phyloP scores from a whole-genome alignment of 2,888 invertebrate genomes.

The Diarsia dahlii region DNA sequence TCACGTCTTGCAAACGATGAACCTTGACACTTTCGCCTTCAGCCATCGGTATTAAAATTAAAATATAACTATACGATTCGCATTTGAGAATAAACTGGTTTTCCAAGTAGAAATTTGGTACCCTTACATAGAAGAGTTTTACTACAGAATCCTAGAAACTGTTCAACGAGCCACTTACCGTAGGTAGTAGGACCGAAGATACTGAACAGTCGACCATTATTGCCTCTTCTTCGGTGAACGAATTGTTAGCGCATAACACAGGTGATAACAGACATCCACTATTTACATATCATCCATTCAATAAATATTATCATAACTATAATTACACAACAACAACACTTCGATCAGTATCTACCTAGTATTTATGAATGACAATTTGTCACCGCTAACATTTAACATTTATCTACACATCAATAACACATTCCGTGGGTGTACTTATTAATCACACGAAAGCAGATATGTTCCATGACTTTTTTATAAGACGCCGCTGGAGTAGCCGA shows the following conservation, averaged over 20 bases:
- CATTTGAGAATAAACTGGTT: conserved; percentile 3
- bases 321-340: conserved; percentile 60
- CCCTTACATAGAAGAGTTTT: conserved; percentile 9
- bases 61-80: neutral
- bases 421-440: conserved; percentile 69
- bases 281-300: conserved; percentile 58
- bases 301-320: conserved; percentile 64
- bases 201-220: conserved; percentile 59
- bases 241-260: conserved; percentile 54
- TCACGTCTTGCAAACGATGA: conserved; percentile 40
- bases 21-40: conserved; percentile 21
- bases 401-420: conserved; percentile 59
- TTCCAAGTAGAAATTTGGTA: neutral
- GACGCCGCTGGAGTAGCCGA: conserved; percentile 59
- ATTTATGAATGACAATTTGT: conserved; percentile 48
- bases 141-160: conserved; percentile 3
- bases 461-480: conserved; percentile 72
- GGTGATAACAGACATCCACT: conserved; percentile 43
- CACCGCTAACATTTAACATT: conserved; percentile 51
- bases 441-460: conserved; percentile 76
- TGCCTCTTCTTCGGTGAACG: conserved; percentile 46
- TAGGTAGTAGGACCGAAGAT: conserved; percentile 58
- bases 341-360: conserved; percentile 19
- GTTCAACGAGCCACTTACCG: conserved; percentile 61
- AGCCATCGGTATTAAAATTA: neutral